Conservation (phyloP, 1,140 invertebrate genomes). For the Condylostylus longicornis region DNA sequence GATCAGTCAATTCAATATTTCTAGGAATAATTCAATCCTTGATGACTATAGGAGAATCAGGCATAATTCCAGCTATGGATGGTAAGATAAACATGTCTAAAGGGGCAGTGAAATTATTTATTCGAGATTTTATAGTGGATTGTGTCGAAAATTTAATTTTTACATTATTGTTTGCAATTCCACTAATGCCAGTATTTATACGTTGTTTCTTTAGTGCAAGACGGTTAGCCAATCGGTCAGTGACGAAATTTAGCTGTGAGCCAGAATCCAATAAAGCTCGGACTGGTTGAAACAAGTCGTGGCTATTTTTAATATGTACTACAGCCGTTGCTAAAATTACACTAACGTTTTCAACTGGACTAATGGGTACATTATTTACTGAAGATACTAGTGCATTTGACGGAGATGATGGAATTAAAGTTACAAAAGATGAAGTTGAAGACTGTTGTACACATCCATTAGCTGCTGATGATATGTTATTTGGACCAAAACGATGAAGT, state of each 20-base stretch:
- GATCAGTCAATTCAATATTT: neutral
- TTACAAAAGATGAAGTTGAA: too few species aligned
- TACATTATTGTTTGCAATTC: neutral
- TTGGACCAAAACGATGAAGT: too few species aligned
- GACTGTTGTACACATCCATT: too few species aligned
- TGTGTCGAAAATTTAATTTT: neutral
- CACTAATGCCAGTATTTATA: neutral
- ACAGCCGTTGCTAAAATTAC: conserved; percentile 5
- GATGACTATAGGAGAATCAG: neutral
- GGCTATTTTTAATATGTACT: conserved; percentile 5
- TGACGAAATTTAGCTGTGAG: conserved; percentile 5
- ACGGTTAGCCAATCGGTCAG: conserved; percentile 4
- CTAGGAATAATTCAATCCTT: conserved; percentile 2
- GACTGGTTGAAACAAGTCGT: conserved; percentile 1
- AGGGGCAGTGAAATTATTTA: neutral
- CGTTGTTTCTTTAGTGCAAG: neutral
- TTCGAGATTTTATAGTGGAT: neutral
- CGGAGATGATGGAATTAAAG: too few species aligned
- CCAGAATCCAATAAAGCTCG: conserved; percentile 6
- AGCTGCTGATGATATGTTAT: too few species aligned
- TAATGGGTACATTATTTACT: too few species aligned
- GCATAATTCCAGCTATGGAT: conserved; percentile 1
- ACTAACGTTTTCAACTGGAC: neutral
- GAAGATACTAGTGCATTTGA: too few species aligned
- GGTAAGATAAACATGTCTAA: conserved; percentile 2